Percentiles rank a stretch among this genome's conserved stretches.
Evolutionary conservation across 2,797 vertebrate genomes (phyloP).

Genomic region (Ambastaia sidthimunki): DNA sequence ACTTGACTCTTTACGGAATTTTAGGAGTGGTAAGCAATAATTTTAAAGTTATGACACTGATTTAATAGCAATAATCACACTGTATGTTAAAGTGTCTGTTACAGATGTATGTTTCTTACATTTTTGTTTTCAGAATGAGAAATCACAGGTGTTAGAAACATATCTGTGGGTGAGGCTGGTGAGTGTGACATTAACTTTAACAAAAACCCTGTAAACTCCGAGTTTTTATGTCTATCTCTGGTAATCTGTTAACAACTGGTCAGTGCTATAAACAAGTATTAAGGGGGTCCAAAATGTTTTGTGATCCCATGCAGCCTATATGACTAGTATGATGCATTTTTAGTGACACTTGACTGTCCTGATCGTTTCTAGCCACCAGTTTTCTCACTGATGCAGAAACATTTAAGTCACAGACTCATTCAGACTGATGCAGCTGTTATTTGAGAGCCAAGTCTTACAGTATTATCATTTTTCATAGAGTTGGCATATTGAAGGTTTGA

Average conservation of each 20-base stretch:
- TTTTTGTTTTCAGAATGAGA: conserved; percentile 69
- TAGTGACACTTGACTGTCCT: too few species aligned
- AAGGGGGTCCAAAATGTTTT: too few species aligned
- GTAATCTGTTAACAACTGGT: too few species aligned
- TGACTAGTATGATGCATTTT: too few species aligned
- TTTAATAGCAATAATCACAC: not conserved
- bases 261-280: too few species aligned
- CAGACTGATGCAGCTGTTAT: too few species aligned
- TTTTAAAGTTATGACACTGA: not conserved
- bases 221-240: too few species aligned
- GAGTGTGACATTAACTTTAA: conserved; percentile 39
- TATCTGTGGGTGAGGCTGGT: conserved; percentile 71
- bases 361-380: too few species aligned
- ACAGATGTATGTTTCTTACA: not conserved
- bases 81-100: not conserved
- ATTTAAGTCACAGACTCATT: too few species aligned
- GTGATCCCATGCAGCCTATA: too few species aligned
- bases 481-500: conserved; percentile 62
- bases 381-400: too few species aligned
- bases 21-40: conserved; percentile 59
- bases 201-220: not conserved
- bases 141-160: conserved; percentile 72
- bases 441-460: too few species aligned
- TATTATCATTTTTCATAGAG: conserved; percentile 59
- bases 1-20: conserved; percentile 64